A percentile compares a stretch with the other conserved stretches of the same genome.
Conservation (phyloP, 2,888 invertebrate genomes). For the Meloe dianella region DNA sequence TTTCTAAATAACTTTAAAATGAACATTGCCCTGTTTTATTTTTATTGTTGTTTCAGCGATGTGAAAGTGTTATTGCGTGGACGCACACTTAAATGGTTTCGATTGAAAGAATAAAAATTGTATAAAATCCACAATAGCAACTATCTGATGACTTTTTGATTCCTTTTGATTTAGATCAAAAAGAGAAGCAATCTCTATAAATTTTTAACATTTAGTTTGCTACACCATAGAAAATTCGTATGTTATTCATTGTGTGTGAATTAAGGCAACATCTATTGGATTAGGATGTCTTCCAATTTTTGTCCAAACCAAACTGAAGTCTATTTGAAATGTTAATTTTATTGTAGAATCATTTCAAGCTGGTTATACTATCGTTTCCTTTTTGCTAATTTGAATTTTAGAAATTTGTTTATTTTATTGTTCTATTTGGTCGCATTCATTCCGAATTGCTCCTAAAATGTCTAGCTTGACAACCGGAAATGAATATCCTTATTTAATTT, state of each 20-base stretch:
- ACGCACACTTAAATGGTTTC: neutral
- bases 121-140: neutral
- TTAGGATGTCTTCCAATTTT: neutral
- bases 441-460: neutral
- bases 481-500: too few species aligned
- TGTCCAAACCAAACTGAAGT: neutral
- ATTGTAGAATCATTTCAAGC: neutral
- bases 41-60: conserved; percentile 11
- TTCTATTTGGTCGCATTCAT: neutral
- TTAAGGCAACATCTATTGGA: neutral
- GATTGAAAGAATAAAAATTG: neutral
- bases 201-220: neutral
- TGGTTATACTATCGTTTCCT: neutral
- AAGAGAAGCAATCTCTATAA: neutral
- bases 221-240: neutral
- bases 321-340: neutral
- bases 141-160: neutral
- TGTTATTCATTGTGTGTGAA: neutral
- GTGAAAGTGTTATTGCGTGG: conserved; percentile 6
- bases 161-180: neutral
- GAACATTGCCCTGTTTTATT: conserved; percentile 9
- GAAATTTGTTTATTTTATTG: neutral
- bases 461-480: too few species aligned
- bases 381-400: neutral
- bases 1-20: conserved; percentile 9